phyloP scores from a whole-genome alignment of 64 coral and sea anemone species.

The Montipora cactus region DNA sequence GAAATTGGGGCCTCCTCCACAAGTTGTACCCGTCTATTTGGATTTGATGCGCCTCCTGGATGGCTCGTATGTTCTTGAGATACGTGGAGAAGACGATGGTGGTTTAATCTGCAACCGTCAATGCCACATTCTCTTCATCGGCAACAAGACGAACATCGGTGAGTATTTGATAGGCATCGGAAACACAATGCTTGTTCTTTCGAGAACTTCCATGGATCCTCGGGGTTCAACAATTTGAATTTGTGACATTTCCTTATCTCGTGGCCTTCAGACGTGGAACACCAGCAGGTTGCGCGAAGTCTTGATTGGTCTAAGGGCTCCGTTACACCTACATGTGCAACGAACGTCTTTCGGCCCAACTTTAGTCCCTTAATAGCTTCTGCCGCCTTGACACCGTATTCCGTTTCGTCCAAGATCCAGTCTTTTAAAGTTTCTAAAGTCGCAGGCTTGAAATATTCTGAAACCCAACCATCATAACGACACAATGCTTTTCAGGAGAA shows the following conservation, averaged over 20 bases:
- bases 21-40: constrained; percentile 37
- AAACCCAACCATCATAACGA: too few species aligned
- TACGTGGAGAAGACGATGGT: constrained; percentile 2
- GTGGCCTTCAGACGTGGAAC: constrained; percentile 22
- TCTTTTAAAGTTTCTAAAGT: not conserved
- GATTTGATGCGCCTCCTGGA: not conserved
- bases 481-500: too few species aligned
- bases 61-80: not conserved
- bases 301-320: not conserved
- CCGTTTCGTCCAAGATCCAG: not conserved
- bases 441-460: not conserved
- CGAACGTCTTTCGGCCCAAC: not conserved
- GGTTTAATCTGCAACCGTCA: not conserved
- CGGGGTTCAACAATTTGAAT: constrained; percentile 9
- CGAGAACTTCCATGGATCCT: constrained; percentile 32
- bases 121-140: constrained; percentile 47
- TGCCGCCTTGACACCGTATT: constrained; percentile 1
- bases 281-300: not conserved
- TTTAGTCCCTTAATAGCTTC: constrained; percentile 29
- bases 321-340: not conserved
- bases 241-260: constrained; percentile 9
- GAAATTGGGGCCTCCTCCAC: constrained; percentile 19
- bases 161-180: constrained; percentile 25
- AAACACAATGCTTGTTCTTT: constrained; percentile 19
- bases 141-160: constrained; percentile 20